Base-by-base conservation (phyloP, 2,113 vertebrate genomes). In the Myxocyprinus asiaticus region DNA sequence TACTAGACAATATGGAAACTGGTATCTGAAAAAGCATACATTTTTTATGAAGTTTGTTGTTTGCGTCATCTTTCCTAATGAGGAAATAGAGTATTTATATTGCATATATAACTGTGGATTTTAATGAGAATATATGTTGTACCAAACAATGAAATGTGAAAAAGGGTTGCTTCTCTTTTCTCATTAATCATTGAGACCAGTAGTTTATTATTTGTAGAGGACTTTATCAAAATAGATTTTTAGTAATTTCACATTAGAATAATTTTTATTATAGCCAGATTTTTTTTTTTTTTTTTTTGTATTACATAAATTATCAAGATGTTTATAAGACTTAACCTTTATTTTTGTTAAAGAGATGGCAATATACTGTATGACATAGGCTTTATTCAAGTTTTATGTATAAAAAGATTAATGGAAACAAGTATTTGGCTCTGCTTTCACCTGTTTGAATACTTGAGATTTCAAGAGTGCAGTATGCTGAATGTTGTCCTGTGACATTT, bases 401-500 rank as follows among this genome's bases (percentile, higher is more conserved):
- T 53, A 55, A 67, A 70, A 9, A 59, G 63, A 55, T 4, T 33
- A 33, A 10, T 22, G 22, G 22, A 33, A 33, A 33, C 22, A 53
- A 58, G n/a, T 66, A n/a, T 55, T 33, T 33, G 58, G 67, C 42
- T 43, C 65, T n/a, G 0, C 9, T 69, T 77, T 65, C 56, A n/a
- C n/a, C 67, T 67, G 17, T 74, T 58, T 79, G 53, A 63, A 78
- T 48, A 48, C 43, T 64, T 58, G 58, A 63, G 56, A 62, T 15
- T 22, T 9, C 69, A 59, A 50, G n/a, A 33, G 22, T 33, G 22
- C 22, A 33, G 22, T 44, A 6, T 69, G 76, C 50, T 64, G 69
- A 85, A 85, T 85, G 81, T 89, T 81, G 33, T 82, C 82, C 67
- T 63, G 77, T 74, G 71, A 82, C 82, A 85, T 86, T 87, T 88